These are phyloP conservation scores for Zele albiditarsus DNA, from an alignment of 2,888 invertebrate species.

Conservation along the genomic window DNA sequence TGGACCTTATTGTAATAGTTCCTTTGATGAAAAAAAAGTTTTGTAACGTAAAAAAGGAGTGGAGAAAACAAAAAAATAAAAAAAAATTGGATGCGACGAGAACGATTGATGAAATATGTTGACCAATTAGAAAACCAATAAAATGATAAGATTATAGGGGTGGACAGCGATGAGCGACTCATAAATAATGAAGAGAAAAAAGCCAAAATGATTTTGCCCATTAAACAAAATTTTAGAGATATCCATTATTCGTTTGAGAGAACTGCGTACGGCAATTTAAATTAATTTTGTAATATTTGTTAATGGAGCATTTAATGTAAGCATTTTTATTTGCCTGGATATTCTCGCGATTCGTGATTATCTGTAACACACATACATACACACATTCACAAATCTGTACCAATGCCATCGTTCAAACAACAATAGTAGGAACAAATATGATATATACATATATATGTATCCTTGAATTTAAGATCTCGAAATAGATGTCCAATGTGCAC, in stretches of 20 bases:
- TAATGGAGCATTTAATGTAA: constrained; percentile 65
- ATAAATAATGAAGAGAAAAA: constrained; percentile 11
- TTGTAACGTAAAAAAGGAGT: not conserved
- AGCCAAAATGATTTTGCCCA: constrained; percentile 26
- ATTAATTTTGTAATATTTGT: constrained; percentile 59
- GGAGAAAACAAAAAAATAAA: constrained; percentile 1
- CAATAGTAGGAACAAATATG: not conserved
- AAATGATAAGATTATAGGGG: constrained; percentile 26
- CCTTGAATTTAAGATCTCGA: not conserved
- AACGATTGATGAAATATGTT: constrained; percentile 8
- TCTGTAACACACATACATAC: not conserved
- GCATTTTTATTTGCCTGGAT: constrained; percentile 62
- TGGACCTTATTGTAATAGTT: not conserved
- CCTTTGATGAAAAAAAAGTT: not conserved
- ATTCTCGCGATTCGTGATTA: constrained; percentile 42
- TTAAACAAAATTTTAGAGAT: constrained; percentile 29
- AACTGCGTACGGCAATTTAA: not conserved
- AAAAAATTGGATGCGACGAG: not conserved
- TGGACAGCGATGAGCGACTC: constrained; percentile 13
- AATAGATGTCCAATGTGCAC: not conserved
- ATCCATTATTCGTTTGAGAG: constrained; percentile 20
- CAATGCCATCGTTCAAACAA: not conserved
- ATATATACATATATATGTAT: not conserved
- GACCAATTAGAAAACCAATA: constrained; percentile 19
- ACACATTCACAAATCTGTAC: not conserved